Base-by-base conservation (phyloP, 64 coral and sea anemone genomes). In the Porites australiensis region DNA sequence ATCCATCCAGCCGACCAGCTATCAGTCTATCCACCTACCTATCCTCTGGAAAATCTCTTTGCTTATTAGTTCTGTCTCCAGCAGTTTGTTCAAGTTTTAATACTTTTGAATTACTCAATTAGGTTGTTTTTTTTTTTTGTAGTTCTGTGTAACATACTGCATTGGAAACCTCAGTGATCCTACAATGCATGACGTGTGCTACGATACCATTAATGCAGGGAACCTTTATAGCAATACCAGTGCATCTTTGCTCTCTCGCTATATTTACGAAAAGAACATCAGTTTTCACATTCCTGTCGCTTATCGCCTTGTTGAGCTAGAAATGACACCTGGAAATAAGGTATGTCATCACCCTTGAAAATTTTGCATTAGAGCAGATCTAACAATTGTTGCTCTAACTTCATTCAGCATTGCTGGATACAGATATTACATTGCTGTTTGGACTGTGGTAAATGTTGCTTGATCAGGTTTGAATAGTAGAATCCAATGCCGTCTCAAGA, bases 131-230 rank as follows among this genome's bases (percentile, higher is more conserved):
- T 70, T 61, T 60, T 58, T 22, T 79, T 55, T 13, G 18, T 14
- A 80, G 77, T 80, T 60, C 55, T 80, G 77, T 54, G 77, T 80
- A 55, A 80, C 54, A 21, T 61, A 80, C 10, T 80, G 77, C 61
- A 44, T 80, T 58, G 77, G 77, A 2, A 80, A 61, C 22, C 0
- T 16, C 8, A 77, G 13, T 52, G 74, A 77, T 20, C 50, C 47
- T 20, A n/a, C 47, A 18, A 52, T 77, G 6, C 53, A 80, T 21
- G 55, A 80, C 59, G 54, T 51, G 4, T 80, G 77, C 57, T 60
- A 14, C 44, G 21, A 80, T 54, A 58, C 53, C n/a, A 19, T 77
- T 18, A 20, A 16, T 8, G 51, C 49, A 53, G 49, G 8, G 53
- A 18, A 47, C 2, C 14, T 77, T 77, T 12, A 19, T 3, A 8